Evolutionary conservation across 2,888 invertebrate genomes (phyloP).

Genomic region (Phoenoteleia sp.): DNA sequence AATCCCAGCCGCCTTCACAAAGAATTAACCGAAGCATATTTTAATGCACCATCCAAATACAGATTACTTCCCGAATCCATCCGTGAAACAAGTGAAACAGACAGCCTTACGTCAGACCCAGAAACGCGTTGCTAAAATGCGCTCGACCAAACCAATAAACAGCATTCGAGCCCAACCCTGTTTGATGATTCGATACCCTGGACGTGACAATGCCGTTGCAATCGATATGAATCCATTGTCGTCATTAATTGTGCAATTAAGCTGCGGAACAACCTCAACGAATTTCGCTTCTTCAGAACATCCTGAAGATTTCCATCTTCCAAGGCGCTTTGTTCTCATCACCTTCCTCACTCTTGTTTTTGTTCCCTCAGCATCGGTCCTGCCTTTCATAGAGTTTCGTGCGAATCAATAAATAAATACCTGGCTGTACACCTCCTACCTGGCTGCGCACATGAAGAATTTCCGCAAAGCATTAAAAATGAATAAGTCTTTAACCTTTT

Average conservation of each 20-base stretch:
- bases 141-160: constrained; percentile 25
- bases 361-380: neutral
- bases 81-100: constrained; percentile 43
- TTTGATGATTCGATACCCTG: constrained; percentile 40
- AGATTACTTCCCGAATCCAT: neutral
- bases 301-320: neutral
- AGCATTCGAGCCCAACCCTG: constrained; percentile 13
- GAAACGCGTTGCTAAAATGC: constrained; percentile 34
- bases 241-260: constrained; percentile 22
- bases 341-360: constrained; percentile 21
- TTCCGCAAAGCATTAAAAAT: constrained; percentile 69
- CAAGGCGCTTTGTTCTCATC: neutral
- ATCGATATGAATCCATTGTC: constrained; percentile 30
- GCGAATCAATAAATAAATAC: constrained; percentile 61
- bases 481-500: constrained; percentile 70
- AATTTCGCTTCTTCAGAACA: neutral
- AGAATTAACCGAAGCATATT: too few species aligned
- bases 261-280: neutral
- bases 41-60: constrained; percentile 1
- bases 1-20: too few species aligned
- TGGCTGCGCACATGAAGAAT: constrained; percentile 43
- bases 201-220: constrained; percentile 15
- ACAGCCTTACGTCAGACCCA: constrained; percentile 56
- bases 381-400: neutral
- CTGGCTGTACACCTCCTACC: constrained; percentile 32